Evolutionary conservation across 2,113 vertebrate species (phyloP).

Genomic region (Salminus brasiliensis): DNA sequence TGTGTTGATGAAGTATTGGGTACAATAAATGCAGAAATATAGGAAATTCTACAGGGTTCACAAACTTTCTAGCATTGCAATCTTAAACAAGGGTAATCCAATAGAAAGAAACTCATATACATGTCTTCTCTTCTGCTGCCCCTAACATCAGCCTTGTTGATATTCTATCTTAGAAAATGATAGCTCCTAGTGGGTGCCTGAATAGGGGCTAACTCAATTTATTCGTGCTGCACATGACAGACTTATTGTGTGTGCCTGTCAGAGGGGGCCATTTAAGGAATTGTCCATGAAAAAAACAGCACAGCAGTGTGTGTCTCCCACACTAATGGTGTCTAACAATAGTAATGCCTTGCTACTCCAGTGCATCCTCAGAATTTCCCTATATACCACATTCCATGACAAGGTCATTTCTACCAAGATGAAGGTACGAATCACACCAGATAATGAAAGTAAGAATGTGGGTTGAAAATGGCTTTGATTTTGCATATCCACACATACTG

Average conservation of each 20-base stretch:
- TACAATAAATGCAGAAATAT: no score
- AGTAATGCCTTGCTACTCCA: background rate
- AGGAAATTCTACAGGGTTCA: no score
- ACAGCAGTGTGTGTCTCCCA: background rate
- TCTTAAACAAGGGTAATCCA: no score
- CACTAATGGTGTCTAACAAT: background rate
- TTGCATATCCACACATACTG: background rate
- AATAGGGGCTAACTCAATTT: constrained; percentile 43
- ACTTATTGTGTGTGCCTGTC: constrained; percentile 38
- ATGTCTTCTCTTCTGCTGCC: background rate
- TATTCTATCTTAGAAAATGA: constrained; percentile 21
- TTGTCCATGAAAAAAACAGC: constrained; percentile 6
- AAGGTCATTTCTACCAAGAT: background rate
- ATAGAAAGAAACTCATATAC: background rate
- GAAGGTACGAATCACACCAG: background rate
- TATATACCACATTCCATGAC: background rate
- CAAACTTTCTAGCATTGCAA: no score
- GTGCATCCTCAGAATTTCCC: background rate
- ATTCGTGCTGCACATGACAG: constrained; percentile 48
- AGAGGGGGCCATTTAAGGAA: constrained; percentile 21
- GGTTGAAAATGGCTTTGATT: background rate
- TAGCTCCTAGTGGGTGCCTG: constrained; percentile 7
- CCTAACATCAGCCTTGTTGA: constrained; percentile 6
- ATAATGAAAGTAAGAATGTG: background rate
- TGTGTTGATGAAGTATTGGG: no score